phyloP scores from a whole-genome alignment of 2,797 vertebrate species.

The Argentina silus region DNA sequence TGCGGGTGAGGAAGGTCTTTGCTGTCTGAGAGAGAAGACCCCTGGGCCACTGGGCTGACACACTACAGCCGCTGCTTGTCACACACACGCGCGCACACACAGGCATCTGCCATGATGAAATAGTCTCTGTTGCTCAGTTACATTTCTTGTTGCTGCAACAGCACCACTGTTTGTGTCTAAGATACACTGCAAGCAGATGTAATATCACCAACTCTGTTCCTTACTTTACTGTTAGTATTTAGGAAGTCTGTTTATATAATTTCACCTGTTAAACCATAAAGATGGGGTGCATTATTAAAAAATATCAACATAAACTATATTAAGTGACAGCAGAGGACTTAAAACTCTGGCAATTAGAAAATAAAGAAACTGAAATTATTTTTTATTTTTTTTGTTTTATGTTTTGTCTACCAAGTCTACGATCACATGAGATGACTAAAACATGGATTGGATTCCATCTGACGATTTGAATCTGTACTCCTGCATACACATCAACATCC shows the following conservation, averaged over 20 bases:
- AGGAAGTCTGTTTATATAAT: neutral
- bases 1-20: slow-evolving; percentile 28
- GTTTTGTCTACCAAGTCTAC: too few species aligned
- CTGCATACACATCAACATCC: too few species aligned
- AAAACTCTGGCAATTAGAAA: neutral
- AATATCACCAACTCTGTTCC: neutral
- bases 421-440: too few species aligned
- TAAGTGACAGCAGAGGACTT: neutral
- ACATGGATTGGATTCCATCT: too few species aligned
- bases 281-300: too few species aligned
- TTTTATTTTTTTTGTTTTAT: too few species aligned
- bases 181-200: neutral
- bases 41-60: neutral
- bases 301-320: neutral
- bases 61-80: slow-evolving; percentile 41
- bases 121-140: neutral
- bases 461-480: too few species aligned
- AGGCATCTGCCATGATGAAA: too few species aligned
- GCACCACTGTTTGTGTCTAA: slow-evolving; percentile 16
- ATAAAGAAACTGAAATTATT: too few species aligned
- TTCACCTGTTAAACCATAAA: neutral
- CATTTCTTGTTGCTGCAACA: slow-evolving; percentile 29
- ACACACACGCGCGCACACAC: slow-evolving; percentile 3
- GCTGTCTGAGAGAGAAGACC: slow-evolving; percentile 25
- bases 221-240: neutral